A percentile compares a stretch with the other conserved stretches of the same genome.
These are phyloP conservation scores for Eucera pruinosa DNA, from an alignment of 2,888 invertebrate species.

Conservation along the genomic window DNA sequence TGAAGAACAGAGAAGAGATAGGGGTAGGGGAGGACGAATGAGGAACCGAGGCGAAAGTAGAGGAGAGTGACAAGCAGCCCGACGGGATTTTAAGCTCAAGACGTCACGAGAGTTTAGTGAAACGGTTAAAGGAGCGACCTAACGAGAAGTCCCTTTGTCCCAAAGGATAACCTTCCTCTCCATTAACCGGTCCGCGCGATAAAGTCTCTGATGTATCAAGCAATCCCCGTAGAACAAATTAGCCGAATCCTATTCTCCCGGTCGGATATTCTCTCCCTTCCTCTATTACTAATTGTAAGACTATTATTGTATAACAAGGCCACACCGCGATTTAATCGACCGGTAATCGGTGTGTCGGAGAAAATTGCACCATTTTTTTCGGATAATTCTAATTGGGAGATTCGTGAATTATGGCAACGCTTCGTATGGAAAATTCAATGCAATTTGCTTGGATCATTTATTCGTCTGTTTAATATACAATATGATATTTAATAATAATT, in stretches of 20 bases:
- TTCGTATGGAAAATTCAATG: too few relatives aligned
- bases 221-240: slow-evolving; percentile 63
- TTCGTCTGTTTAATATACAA: too few relatives aligned
- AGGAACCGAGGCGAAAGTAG: slow-evolving; percentile 51
- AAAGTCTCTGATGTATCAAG: slow-evolving; percentile 57
- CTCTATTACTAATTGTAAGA: not conserved
- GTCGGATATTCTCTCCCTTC: slow-evolving; percentile 29
- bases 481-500: too few relatives aligned
- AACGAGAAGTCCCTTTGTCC: slow-evolving; percentile 71
- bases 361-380: too few relatives aligned
- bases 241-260: slow-evolving; percentile 41
- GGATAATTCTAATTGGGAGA: too few relatives aligned
- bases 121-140: slow-evolving; percentile 69
- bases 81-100: slow-evolving; percentile 72
- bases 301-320: too few relatives aligned
- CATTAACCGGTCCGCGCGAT: slow-evolving; percentile 60
- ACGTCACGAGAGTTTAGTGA: slow-evolving; percentile 72
- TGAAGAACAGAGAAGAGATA: slow-evolving; percentile 45
- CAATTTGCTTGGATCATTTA: too few relatives aligned
- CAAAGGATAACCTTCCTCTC: slow-evolving; percentile 67
- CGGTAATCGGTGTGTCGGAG: too few relatives aligned
- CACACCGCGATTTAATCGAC: too few relatives aligned
- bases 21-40: slow-evolving; percentile 47
- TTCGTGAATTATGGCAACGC: too few relatives aligned
- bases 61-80: slow-evolving; percentile 73